A percentile compares a stretch with the other conserved stretches of the same genome.
phyloP scores from a whole-genome alignment of 2,888 invertebrate genomes.

The Rhagophthalmus giganteus region DNA sequence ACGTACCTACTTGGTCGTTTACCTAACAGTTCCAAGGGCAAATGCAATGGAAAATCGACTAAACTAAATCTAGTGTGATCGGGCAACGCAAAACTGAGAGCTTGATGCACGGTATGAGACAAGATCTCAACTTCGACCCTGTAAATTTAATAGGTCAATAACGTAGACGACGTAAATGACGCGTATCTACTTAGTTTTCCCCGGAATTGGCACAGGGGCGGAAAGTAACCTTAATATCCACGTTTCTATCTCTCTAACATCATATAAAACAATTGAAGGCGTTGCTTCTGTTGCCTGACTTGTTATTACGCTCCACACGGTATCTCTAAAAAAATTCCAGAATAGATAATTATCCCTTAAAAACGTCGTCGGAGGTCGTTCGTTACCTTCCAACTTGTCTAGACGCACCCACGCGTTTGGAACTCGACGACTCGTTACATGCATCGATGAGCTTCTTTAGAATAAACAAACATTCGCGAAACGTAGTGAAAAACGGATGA shows the following conservation, averaged over 20 bases:
- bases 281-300: constrained; percentile 79
- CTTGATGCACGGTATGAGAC: constrained; percentile 81
- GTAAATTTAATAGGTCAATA: constrained; percentile 39
- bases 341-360: constrained; percentile 3
- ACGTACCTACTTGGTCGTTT: no score
- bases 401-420: constrained; percentile 86
- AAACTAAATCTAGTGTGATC: constrained; percentile 97
- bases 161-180: no score
- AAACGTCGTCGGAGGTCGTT: constrained; percentile 6
- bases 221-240: constrained; percentile 96
- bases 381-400: constrained; percentile 79
- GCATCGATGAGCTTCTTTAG: constrained; percentile 96
- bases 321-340: constrained; percentile 67
- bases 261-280: constrained; percentile 89
- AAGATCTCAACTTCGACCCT: constrained; percentile 70
- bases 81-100: constrained; percentile 90
- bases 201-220: constrained; percentile 97
- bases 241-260: constrained; percentile 97
- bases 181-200: constrained; percentile 87
- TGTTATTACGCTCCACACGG: constrained; percentile 94
- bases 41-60: constrained; percentile 97
- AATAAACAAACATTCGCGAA: constrained; percentile 95
- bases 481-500: constrained; percentile 98
- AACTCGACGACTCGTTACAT: constrained; percentile 92
- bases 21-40: constrained; percentile 94